These are phyloP conservation scores for Laspeyria flexula DNA, from an alignment of 2,888 invertebrate genomes.

Conservation along the genomic window DNA sequence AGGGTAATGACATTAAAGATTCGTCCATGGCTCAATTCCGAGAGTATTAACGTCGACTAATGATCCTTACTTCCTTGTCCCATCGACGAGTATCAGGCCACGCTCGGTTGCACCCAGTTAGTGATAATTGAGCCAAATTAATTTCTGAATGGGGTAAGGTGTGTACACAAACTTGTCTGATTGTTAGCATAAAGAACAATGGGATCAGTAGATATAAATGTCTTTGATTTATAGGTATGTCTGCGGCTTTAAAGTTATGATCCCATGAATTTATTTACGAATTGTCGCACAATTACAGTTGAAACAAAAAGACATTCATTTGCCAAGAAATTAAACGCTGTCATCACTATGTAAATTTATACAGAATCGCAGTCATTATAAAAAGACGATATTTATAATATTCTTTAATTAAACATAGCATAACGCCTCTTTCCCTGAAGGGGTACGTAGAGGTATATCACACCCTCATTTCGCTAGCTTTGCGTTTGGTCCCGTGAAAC, in stretches of 20 bases:
- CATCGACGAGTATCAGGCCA: constrained; percentile 13
- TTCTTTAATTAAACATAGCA: too few species aligned
- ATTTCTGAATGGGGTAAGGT: constrained; percentile 35
- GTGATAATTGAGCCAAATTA: constrained; percentile 35
- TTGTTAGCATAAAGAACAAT: constrained; percentile 11
- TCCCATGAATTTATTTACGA: not conserved
- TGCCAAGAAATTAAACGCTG: too few species aligned
- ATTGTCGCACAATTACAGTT: not conserved
- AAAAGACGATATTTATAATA: too few species aligned
- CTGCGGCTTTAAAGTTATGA: not conserved
- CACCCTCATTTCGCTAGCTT: too few species aligned
- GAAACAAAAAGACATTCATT: not conserved
- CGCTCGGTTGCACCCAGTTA: constrained; percentile 23
- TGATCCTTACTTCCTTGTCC: constrained; percentile 44
- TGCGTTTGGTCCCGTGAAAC: too few species aligned
- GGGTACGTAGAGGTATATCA: too few species aligned
- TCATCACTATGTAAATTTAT: too few species aligned
- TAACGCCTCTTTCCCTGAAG: too few species aligned
- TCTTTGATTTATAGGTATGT: not conserved
- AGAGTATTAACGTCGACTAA: constrained; percentile 37
- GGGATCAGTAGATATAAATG: not conserved
- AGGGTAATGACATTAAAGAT: constrained; percentile 26
- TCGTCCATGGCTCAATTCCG: constrained; percentile 29
- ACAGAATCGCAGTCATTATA: too few species aligned
- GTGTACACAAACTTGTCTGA: constrained; percentile 6